Percentiles rank a stretch among this genome's conserved stretches.
phyloP scores from a whole-genome alignment of 2,888 invertebrate species.

The Lamproptera curius region DNA sequence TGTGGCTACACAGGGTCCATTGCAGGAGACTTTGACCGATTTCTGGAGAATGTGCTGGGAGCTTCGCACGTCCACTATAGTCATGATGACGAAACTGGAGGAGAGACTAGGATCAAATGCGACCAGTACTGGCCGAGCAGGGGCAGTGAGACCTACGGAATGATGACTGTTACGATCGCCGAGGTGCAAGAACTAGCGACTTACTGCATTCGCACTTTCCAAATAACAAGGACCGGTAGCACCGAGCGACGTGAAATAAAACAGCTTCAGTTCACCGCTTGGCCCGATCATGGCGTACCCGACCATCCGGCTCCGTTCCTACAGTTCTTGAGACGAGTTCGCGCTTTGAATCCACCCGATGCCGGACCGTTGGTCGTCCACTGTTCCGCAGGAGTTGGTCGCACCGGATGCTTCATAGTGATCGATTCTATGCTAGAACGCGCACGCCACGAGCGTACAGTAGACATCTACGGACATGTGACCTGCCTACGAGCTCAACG shows the following conservation, averaged over 20 bases:
- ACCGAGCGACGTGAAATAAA: slow-evolving; percentile 95
- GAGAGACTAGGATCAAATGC: slow-evolving; percentile 97
- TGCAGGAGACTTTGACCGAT: slow-evolving; percentile 98
- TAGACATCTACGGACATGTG: slow-evolving; percentile 99
- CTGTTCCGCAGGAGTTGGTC: slow-evolving; percentile 94
- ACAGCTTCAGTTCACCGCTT: slow-evolving; percentile 99
- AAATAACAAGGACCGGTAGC: slow-evolving; percentile 87
- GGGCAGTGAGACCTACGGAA: slow-evolving; percentile 96
- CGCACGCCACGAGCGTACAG: slow-evolving; percentile 97
- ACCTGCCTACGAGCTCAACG: slow-evolving; percentile 98
- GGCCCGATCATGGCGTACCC: slow-evolving; percentile 99
- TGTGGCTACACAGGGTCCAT: slow-evolving; percentile 98
- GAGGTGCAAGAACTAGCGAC: slow-evolving; percentile 98
- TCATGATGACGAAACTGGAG: slow-evolving; percentile 99
- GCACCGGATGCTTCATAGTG: slow-evolving; percentile 98
- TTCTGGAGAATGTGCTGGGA: slow-evolving; percentile 99
- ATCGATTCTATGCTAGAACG: slow-evolving; percentile 99
- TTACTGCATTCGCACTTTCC: slow-evolving; percentile 98
- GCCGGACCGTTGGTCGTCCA: slow-evolving; percentile 97
- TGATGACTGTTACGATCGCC: slow-evolving; percentile 94
- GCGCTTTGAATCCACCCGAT: slow-evolving; percentile 92
- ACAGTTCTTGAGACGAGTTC: slow-evolving; percentile 96
- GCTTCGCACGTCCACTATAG: slow-evolving; percentile 93
- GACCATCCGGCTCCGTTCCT: slow-evolving; percentile 99
- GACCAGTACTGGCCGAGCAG: slow-evolving; percentile 99